A percentile compares a stretch with the other conserved stretches of the same genome.
phyloP scores from a whole-genome alignment of 2,113 vertebrate species.

The Tychaedon coryphoeus region DNA sequence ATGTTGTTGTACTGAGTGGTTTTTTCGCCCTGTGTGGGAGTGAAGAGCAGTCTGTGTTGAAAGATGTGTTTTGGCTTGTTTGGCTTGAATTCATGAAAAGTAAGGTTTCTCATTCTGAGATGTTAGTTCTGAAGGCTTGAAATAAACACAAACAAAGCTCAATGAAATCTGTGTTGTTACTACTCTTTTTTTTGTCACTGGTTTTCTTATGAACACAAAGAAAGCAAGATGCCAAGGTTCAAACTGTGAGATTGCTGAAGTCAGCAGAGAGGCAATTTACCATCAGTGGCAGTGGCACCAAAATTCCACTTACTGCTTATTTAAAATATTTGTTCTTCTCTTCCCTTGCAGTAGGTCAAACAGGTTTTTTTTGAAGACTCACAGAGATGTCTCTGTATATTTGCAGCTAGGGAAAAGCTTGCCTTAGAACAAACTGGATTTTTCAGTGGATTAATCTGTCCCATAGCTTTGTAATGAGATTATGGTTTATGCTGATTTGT shows the following conservation, averaged over 20 bases:
- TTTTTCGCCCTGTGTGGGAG: slow-evolving; percentile 10
- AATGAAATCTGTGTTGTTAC: slow-evolving; percentile 18
- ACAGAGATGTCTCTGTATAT: not conserved
- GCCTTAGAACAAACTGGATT: slow-evolving; percentile 37
- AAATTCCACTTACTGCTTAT: not conserved
- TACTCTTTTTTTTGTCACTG: not conserved
- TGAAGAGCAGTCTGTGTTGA: slow-evolving; percentile 36
- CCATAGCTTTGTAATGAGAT: slow-evolving; percentile 50
- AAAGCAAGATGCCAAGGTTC: not conserved
- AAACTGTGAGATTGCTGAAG: not conserved
- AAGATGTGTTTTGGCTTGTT: slow-evolving; percentile 59
- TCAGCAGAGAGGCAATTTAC: not conserved
- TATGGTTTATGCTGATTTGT: slow-evolving; percentile 43
- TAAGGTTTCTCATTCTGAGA: slow-evolving; percentile 48
- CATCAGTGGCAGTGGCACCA: not conserved
- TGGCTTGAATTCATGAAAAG: slow-evolving; percentile 62
- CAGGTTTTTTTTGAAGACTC: not conserved
- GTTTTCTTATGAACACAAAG: not conserved
- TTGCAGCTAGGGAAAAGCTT: not conserved
- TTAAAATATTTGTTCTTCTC: slow-evolving; percentile 23
- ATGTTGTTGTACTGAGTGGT: slow-evolving; percentile 44
- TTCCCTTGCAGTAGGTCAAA: not conserved
- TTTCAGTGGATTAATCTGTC: slow-evolving; percentile 51
- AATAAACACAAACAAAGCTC: slow-evolving; percentile 44
- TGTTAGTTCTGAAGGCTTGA: slow-evolving; percentile 53